Evolutionary conservation across 2,113 vertebrate species (phyloP).

Genomic region (Rana temporaria): DNA sequence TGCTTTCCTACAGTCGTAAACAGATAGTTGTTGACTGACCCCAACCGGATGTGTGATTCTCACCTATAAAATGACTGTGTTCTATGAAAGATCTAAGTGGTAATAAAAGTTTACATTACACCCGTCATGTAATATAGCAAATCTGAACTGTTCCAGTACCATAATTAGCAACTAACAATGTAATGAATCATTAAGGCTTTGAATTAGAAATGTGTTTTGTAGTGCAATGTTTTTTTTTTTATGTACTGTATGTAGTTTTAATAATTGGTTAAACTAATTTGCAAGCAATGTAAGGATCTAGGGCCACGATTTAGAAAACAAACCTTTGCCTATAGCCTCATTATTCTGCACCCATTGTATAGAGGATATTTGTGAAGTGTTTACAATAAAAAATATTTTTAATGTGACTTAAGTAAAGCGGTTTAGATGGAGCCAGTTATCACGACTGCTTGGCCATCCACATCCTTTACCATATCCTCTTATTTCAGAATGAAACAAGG

Average conservation of each 20-base stretch:
- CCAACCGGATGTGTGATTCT: background rate
- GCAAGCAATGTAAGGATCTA: too few relatives aligned
- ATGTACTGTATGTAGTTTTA: background rate
- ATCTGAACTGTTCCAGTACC: background rate
- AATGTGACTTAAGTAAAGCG: too few relatives aligned
- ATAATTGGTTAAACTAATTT: too few relatives aligned
- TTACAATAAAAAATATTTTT: too few relatives aligned
- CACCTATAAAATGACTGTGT: background rate
- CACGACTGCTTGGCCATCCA: too few relatives aligned
- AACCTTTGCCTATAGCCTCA: too few relatives aligned
- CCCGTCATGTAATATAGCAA: background rate
- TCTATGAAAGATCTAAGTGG: background rate
- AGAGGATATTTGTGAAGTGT: too few relatives aligned
- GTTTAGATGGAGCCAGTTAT: too few relatives aligned
- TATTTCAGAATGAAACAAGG: too few relatives aligned
- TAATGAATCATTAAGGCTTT: background rate
- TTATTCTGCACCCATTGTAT: too few relatives aligned
- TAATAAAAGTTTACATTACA: background rate
- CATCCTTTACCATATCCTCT: too few relatives aligned
- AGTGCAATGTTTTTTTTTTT: background rate
- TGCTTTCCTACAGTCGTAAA: background rate
- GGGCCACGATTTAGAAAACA: too few relatives aligned
- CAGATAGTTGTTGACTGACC: background rate
- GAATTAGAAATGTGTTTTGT: constrained; percentile 9
- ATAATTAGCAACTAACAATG: background rate